A percentile compares a stretch with the other conserved stretches of the same genome.
These are phyloP conservation scores for Syrmaticus mikado DNA, from an alignment of 2,113 vertebrate genomes.

Conservation along the genomic window DNA sequence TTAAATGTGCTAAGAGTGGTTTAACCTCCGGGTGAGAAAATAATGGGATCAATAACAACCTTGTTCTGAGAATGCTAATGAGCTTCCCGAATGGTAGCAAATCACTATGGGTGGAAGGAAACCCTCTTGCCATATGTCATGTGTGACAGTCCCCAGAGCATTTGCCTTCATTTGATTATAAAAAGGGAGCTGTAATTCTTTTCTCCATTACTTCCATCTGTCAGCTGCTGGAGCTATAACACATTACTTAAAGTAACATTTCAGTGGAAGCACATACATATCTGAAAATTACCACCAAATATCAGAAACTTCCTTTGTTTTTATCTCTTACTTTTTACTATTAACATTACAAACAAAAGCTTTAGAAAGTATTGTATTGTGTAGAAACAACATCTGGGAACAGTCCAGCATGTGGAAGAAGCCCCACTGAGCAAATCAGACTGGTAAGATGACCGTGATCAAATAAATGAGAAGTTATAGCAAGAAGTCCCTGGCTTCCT, in stretches of 20 bases:
- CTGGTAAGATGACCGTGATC: neutral
- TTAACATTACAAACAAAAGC: neutral
- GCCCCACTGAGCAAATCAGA: neutral
- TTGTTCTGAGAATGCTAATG: neutral
- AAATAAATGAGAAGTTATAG: neutral
- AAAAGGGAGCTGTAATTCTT: neutral
- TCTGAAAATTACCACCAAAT: neutral
- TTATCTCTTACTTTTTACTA: neutral
- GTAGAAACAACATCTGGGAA: neutral
- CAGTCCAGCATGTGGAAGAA: neutral
- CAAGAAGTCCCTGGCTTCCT: neutral
- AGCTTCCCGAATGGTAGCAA: slow-evolving; percentile 2
- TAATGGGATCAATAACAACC: slow-evolving; percentile 28
- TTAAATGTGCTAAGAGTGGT: slow-evolving; percentile 13
- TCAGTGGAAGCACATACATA: neutral
- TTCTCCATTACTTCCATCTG: neutral
- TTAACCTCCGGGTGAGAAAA: slow-evolving; percentile 13
- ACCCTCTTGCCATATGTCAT: neutral
- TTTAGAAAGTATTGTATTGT: neutral
- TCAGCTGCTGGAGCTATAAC: neutral
- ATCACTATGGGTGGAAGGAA: neutral
- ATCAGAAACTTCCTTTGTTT: neutral
- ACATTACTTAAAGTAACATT: neutral
- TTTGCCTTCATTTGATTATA: neutral
- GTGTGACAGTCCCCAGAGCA: neutral